Base-by-base conservation (phyloP, 2,113 vertebrate genomes). In the Pomatorhinus ruficollis region DNA sequence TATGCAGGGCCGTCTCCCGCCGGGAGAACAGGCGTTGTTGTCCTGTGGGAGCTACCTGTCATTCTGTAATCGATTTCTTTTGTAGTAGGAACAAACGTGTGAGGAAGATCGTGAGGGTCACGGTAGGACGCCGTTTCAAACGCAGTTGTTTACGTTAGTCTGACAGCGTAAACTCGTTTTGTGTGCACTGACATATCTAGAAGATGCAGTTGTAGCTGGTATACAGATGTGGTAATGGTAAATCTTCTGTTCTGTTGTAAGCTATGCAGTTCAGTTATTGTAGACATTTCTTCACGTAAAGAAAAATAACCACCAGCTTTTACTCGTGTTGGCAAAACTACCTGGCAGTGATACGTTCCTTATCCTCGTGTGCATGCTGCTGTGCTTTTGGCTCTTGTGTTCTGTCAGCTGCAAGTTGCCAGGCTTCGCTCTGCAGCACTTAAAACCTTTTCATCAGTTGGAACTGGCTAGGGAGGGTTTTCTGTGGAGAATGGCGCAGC, bases 281-380 rank as follows among this genome's bases (percentile, higher is more conserved):
- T 28, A 49, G 44, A 19, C 39, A 9, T 89, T 75, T 8, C 10
- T 3, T 56, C 13, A 11, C 1, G 8, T 35, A 28, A 57, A 52
- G 25, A 42, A 10, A 44, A 79, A 17, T 31, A 56, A 28, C 16
- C 5, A 7, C 21, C 2, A 6, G 8, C 21, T 57, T 50, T 81
- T 11, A 2, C 1, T n/a, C 5, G 1, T 56, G 52, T 18, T 5
- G 2, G 13, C 30, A 16, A 25, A 44, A 28, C 39, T 33, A 4
- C 11, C 7, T 15, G 11, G 5, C 22, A 53, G 17, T 0, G 40
- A 5, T 47, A 1, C 4, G 7, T 57, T 81, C 33, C 47, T 75
- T 20, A 12, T n/a, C 18, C 18, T 5, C 5, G 3, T 15, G 17
- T 47, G 15, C 3, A 0, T 33, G 47, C 37, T 49, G 52, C 65